Evolutionary conservation across 2,888 invertebrate genomes (phyloP).

Genomic region (Melangyna quadrimaculata): DNA sequence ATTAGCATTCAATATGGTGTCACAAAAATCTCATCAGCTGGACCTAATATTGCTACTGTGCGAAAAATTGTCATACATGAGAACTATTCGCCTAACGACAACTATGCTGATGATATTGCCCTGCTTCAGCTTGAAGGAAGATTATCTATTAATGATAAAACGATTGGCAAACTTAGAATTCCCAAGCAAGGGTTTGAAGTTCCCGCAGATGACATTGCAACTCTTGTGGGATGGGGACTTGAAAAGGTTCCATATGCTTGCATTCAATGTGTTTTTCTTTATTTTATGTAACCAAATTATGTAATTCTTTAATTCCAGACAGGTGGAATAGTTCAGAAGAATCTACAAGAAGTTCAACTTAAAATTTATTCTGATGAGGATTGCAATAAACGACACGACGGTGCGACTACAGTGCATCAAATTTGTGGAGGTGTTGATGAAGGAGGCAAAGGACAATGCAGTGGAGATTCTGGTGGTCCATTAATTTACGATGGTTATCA

Average conservation of each 20-base stretch:
- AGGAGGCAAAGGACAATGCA: constrained; percentile 82
- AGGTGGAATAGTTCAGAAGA: constrained; percentile 77
- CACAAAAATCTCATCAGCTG: constrained; percentile 73
- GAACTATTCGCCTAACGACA: constrained; percentile 74
- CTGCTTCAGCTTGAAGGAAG: constrained; percentile 74
- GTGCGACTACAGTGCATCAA: constrained; percentile 76
- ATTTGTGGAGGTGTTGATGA: constrained; percentile 81
- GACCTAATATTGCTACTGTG: constrained; percentile 74
- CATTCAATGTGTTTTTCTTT: background rate
- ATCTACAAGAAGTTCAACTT: constrained; percentile 79
- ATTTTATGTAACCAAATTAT: background rate
- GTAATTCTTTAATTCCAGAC: constrained; percentile 75
- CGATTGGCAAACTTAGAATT: constrained; percentile 68
- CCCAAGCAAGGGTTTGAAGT: constrained; percentile 73
- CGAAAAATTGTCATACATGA: constrained; percentile 75
- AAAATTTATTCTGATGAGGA: constrained; percentile 79
- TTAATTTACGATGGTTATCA: constrained; percentile 78
- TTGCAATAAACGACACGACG: constrained; percentile 77
- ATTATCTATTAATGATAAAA: constrained; percentile 42
- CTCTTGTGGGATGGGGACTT: constrained; percentile 79
- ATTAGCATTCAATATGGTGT: constrained; percentile 77
- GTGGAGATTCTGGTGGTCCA: constrained; percentile 81
- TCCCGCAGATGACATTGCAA: constrained; percentile 73
- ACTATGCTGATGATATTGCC: constrained; percentile 77
- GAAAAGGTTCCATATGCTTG: constrained; percentile 74